Evolutionary conservation across 2,888 invertebrate genomes (phyloP), one percentile per base, ranked within the genome.

Genomic region (Dyspetes luteomarginatus): DNA sequence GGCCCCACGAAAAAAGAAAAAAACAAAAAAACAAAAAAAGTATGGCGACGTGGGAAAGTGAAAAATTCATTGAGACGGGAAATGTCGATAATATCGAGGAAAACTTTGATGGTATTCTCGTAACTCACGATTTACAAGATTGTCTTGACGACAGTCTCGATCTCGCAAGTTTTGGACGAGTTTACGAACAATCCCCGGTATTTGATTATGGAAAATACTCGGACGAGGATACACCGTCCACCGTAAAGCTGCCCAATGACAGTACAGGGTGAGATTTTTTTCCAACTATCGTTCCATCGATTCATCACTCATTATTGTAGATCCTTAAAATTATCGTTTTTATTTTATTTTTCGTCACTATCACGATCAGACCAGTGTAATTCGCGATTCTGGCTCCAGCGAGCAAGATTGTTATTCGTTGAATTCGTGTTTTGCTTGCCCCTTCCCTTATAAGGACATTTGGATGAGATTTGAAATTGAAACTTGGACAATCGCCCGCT

Each of bases 91-190:
- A 85, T 52, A 88, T 87, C 50, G 89, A 85, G 43, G 86, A 83
- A 26, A 90, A 89, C 83, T 92, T 92, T 84, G 90, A 92, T 81
- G 92, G 90, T 86, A 93, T 93, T 79, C 90, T 93, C 60, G 93
- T 93, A 85, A 92, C 93, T 48, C 93, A 93, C 85, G 93, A 93
- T 87, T 90, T 94, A 71, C 93, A 93, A 87, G 93, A 94, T 85
- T 94, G 93, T 84, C 90, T 94, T 45, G 93, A 93, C 77, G 92
- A 93, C 72, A 92, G 90, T 81, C 89, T 93, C 28, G 93, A 93
- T 79, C 84, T 92, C 24, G 88, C 92, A 7, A 91, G 89, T 82
- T 94, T 94, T 84, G 93, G 92, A 69, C 93, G 92, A 85, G 93
- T 93, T 78, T 93, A 93, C 87, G 93, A 93, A 75, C 93, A 93